phyloP scores from a whole-genome alignment of 2,888 invertebrate species.

The Mythimna lalbum region DNA sequence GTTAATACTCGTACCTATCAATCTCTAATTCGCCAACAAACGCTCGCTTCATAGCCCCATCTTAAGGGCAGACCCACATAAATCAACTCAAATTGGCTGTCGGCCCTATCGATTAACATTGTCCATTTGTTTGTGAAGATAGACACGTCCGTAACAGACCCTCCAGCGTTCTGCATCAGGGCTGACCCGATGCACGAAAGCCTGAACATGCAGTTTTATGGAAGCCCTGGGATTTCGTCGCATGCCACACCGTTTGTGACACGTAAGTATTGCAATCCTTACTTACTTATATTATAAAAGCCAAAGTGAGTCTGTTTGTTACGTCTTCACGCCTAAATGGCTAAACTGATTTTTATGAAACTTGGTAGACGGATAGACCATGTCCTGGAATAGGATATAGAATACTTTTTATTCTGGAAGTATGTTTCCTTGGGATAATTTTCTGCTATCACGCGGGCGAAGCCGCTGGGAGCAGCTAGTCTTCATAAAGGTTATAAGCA shows the following conservation, averaged over 20 bases:
- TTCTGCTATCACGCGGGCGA: no score
- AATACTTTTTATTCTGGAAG: no score
- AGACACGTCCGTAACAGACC: slow-evolving; percentile 67
- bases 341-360: no score
- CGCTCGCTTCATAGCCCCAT: slow-evolving; percentile 33
- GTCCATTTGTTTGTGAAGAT: slow-evolving; percentile 69
- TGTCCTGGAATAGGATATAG: no score
- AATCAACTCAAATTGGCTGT: slow-evolving; percentile 46
- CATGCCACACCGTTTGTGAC: slow-evolving; percentile 77
- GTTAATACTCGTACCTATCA: not conserved
- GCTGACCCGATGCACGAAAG: slow-evolving; percentile 83
- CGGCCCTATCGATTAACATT: slow-evolving; percentile 46
- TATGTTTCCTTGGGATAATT: no score
- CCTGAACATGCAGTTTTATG: slow-evolving; percentile 82
- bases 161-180: slow-evolving; percentile 77
- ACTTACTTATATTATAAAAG: no score
- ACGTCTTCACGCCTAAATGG: no score
- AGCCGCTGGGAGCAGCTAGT: no score
- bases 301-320: no score
- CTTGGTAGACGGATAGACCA: no score
- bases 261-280: slow-evolving; percentile 70
- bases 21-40: not conserved
- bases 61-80: slow-evolving; percentile 29
- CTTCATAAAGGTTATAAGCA: no score
- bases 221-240: slow-evolving; percentile 76